Evolutionary conservation across 2,113 vertebrate genomes (phyloP), one percentile per base, ranked within the genome.

Genomic region (Xiphorhynchus elegans): DNA sequence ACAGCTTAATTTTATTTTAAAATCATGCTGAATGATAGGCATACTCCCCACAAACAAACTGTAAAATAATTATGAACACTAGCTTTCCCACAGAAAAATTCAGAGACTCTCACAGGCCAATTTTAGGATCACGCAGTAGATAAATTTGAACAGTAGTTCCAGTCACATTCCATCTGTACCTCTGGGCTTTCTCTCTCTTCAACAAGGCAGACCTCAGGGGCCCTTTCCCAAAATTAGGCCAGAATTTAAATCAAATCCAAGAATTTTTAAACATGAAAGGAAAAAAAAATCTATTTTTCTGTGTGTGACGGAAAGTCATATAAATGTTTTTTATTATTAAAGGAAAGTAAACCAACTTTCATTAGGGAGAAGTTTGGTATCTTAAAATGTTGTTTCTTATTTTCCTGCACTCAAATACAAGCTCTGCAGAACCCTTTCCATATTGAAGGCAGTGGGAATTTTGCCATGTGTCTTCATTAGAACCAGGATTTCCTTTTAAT

Each of bases 401-500:
- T 87, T 88, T 83, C 42, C 76, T 66, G 42, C n/a, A 19, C 19
- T 96, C 49, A 95, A 68, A 76, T 26, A 91, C 14, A 91, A 93
- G 50, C 78, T 59, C 59, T 52, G 63, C 52, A 87, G 85, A 94
- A 76, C 26, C 58, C 58, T 64, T 88, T n/a, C 47, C 1, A 0
- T 73, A 70, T 28, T 89, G 60, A 94, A 95, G 66, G 75, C 80
- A 79, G n/a, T 70, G 72, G 67, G 75, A 94, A 55, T 80, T 93
- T 28, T 88, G 78, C 75, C 84, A 85, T 20, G n/a, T 31, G 59
- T 33, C 67, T 95, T 87, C 91, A 90, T 18, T 44, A 93, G 64
- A 64, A 84, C 47, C 80, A 84, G 84, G 73, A 95, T 90, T 90
- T 97, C 91, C 95, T 87, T 76, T 31, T 58, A 72, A 82, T 50